Conservation (phyloP, 2,113 vertebrate genomes). For the Perca flavescens region DNA sequence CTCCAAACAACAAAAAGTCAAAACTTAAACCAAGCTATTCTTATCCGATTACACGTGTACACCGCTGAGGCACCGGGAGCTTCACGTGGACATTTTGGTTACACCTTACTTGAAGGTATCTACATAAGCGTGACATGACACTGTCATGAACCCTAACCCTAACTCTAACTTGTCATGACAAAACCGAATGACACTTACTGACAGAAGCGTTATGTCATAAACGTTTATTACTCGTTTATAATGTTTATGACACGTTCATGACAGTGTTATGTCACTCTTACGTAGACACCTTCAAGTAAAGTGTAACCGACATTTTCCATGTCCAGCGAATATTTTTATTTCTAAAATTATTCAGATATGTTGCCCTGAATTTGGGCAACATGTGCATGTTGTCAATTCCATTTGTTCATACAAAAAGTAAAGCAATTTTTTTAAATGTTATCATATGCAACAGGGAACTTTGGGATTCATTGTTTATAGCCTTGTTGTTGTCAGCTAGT, state of each 20-base stretch:
- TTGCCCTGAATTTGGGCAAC: neutral
- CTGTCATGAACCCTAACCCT: too few species aligned
- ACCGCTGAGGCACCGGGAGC: constrained; percentile 45
- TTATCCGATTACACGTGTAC: neutral
- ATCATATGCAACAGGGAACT: neutral
- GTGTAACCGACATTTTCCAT: neutral
- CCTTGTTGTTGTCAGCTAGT: neutral
- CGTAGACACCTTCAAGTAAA: too few species aligned
- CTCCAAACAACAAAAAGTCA: neutral
- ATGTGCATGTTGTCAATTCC: neutral
- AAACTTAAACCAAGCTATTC: neutral
- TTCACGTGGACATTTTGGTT: neutral
- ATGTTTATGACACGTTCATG: too few species aligned
- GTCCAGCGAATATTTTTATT: neutral
- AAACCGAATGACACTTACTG: too few species aligned
- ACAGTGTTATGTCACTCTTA: too few species aligned
- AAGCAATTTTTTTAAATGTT: neutral
- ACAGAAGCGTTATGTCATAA: too few species aligned
- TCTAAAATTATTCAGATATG: neutral
- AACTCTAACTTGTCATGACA: too few species aligned
- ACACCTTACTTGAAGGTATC: too few species aligned
- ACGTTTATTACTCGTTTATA: too few species aligned
- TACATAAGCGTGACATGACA: too few species aligned
- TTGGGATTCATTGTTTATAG: neutral
- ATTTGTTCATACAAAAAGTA: neutral